Base-by-base conservation (phyloP, 2,113 vertebrate genomes). In the Pungitius pungitius region DNA sequence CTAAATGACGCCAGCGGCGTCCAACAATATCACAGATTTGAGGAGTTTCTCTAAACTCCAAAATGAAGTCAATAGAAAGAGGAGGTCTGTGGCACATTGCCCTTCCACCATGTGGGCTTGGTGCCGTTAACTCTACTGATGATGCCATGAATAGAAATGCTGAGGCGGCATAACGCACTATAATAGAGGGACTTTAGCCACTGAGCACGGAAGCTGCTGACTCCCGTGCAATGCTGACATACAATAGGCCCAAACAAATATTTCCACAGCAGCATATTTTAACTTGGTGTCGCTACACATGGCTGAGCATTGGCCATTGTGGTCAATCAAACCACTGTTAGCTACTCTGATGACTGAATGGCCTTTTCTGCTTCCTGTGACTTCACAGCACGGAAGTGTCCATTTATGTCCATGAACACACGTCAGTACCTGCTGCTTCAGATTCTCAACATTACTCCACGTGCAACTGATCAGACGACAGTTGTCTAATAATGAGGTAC, bases 181-280 rank as follows among this genome's bases (percentile, higher is more conserved):
- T 84, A 89, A 91, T 88, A 56, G 82, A 73, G 62, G 42, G 83
- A 87, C 67, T 89, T 90, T 85, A 80, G 63, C 58, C 58, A 26
- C 35, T 1, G 30, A 75, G 52, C 51, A 58, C 47, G 60, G 61
- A 89, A 85, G 65, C 66, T 85, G 81, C 88, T 88, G 81, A 89
- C 47, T 8, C 83, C 73, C 60, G 73, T 79, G 37, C 45, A 87
- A 68, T 61, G 76, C 61, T 62, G 67, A 42, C 66, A 71, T 75
- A 88, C 64, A 80, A 56, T 27, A 43, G 39, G 40, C 65, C 60
- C 10, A 17, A 85, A 86, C 82, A 85, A 80, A 85, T 75, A 73
- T 81, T 85, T 85, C 85, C 66, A 79, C 74, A 56, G 56, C 85
- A 88, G 75, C 85, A 86, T 77, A 60, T 87, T 83, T 77, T 73